phyloP scores from a whole-genome alignment of 2,113 vertebrate species.

The Podocnemis expansa region DNA sequence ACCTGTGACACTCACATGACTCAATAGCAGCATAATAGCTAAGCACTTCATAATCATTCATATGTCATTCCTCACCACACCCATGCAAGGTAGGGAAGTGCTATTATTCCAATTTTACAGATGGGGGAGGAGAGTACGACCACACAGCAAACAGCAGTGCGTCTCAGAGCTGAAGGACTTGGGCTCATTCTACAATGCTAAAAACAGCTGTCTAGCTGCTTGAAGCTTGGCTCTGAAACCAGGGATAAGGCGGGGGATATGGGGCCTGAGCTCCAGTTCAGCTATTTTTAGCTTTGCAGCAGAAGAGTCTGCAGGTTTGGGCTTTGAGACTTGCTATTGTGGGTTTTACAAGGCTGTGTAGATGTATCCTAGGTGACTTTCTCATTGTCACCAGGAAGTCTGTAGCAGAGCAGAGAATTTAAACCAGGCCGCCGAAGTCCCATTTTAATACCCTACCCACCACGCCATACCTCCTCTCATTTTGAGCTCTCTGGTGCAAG shows the following conservation, averaged over 20 bases:
- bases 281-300: background rate
- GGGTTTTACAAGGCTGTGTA: background rate
- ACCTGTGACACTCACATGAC: background rate
- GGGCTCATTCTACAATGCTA: background rate
- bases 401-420: background rate
- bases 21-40: background rate
- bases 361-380: background rate
- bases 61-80: background rate
- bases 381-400: background rate
- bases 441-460: background rate
- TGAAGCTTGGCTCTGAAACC: background rate
- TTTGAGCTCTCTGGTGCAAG: fast-evolving
- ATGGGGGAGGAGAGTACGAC: background rate
- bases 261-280: background rate
- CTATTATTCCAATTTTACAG: background rate
- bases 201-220: background rate
- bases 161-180: background rate
- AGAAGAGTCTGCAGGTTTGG: background rate
- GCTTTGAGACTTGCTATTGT: background rate
- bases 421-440: background rate
- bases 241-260: background rate
- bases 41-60: background rate
- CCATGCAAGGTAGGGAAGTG: background rate
- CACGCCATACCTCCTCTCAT: background rate
- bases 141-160: background rate